Evolutionary conservation across 1,140 invertebrate genomes (phyloP), one percentile per base, ranked within the genome.

Genomic region (Penaeus chinensis): DNA sequence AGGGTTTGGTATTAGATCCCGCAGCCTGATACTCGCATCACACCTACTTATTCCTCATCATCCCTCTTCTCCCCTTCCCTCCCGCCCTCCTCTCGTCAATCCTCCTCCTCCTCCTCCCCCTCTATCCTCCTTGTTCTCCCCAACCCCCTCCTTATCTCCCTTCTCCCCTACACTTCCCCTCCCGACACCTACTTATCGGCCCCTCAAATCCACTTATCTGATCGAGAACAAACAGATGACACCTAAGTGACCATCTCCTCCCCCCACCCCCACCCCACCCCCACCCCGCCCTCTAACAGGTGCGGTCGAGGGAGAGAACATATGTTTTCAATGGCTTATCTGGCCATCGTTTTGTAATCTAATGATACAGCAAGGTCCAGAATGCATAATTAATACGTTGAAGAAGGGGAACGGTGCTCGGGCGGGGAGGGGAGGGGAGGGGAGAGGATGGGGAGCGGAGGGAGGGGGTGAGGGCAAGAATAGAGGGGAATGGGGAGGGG

Each of bases 201-300:
- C 62, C 84, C 77, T 47, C 42, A 71, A 81, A 86, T 86, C 84
- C 84, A 86, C 84, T 86, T 86, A 86, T 86, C 84, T 77, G 84
- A 80, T 80, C 84, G 37, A 81, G 78, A 74, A 81, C 84, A 82
- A 87, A 85, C 84, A 85, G 61, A 85, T 78, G 84, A 85, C 84
- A 77, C 84, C 66, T 47, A 47, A 47, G 47, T 47, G 47, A 47
- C 47, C 47, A 47, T 13, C 47, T 13, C 11, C 11, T 13, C 1
- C 47, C 47, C 11, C 47, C 47, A 0, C 47, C 1, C 47, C 47
- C 47, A 2, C 47, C 47, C 47, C 47, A 13, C 47, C 47, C 47
- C 47, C 47, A 47, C 47, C 69, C 22, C 60, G 65, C 61, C 76
- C 71, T 37, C 74, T 85, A 71, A 78, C 84, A 85, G 84, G 84